A percentile compares a stretch with the other conserved stretches of the same genome.
Evolutionary conservation across 2,888 invertebrate genomes (phyloP).

Genomic region (Amphimallon solstitiale): DNA sequence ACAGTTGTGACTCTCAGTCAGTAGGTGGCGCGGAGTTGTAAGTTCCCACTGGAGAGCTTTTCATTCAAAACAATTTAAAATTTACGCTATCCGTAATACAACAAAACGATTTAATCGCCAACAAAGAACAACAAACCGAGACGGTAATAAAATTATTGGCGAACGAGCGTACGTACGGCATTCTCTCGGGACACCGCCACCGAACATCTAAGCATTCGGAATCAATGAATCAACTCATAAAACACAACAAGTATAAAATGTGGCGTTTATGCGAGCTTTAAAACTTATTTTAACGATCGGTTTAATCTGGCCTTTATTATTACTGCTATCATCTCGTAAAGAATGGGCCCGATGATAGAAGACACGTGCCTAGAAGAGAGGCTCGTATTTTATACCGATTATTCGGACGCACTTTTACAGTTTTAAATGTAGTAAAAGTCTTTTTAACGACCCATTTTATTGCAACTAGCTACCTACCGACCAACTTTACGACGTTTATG

Average conservation of each 20-base stretch:
- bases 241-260: conserved; percentile 61
- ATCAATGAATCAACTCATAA: conserved; percentile 60
- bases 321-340: conserved; percentile 60
- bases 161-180: conserved; percentile 3
- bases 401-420: conserved; percentile 63
- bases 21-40: conserved; percentile 54
- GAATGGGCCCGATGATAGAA: conserved; percentile 53
- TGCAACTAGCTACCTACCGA: conserved; percentile 60
- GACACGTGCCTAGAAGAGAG: conserved; percentile 60
- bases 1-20: conserved; percentile 53
- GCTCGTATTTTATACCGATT: conserved; percentile 47
- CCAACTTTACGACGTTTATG: conserved; percentile 48
- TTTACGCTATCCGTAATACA: conserved; percentile 37
- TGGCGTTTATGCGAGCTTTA: conserved; percentile 61
- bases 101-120: conserved; percentile 34
- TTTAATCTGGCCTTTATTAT: conserved; percentile 63
- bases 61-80: conserved; percentile 13
- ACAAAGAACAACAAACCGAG: conserved; percentile 29
- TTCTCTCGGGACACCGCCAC: no score
- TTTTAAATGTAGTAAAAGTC: conserved; percentile 64
- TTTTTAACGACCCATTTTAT: conserved; percentile 63
- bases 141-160: conserved; percentile 37
- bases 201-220: conserved; percentile 27
- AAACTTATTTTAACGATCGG: conserved; percentile 62
- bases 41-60: conserved; percentile 14